Evolutionary conservation across 1,140 invertebrate genomes (phyloP), one percentile per base, ranked within the genome.

Genomic region (Cotesia typhae): DNA sequence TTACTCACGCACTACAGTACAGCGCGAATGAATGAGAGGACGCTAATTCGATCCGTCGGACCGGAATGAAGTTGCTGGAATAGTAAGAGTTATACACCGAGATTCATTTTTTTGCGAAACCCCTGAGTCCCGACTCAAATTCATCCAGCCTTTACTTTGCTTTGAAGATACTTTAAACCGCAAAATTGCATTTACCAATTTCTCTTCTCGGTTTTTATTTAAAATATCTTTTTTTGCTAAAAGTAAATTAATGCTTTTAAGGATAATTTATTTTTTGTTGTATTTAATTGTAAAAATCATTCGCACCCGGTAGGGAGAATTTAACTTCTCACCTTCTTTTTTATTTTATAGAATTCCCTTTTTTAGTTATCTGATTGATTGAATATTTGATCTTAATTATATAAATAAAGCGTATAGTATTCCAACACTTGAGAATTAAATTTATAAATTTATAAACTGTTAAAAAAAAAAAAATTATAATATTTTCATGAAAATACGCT

Each of bases 1-100:
- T 78, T 78, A 73, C 72, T 76, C 77, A 74, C 75, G 77, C 74
- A 75, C 72, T 52, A 69, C 71, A 47, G 47, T 59, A 70, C 35
- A 67, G 71, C 60, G 69, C 70, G 28, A 14, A 36, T 71, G 68
- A 71, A 67, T 68, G 68, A 68, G 64, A 74, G 61, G 57, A 74
- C 67, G 67, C 68, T 71, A 74, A 70, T 71, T 74, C 72, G 67
- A 74, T 74, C 63, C 72, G 72, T 73, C 71, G 71, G 71, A 67
- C 71, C 71, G 71, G 71, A 72, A 72, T 72, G 38, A 72, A 72
- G 71, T 72, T 67, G 71, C 71, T 59, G 71, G 64, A 72, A 72
- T 65, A 41, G 38, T 41, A 47, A 47, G 41, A 47, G 41, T 47
- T 47, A 47, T 47, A 47, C 10, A 7, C 41, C 10, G 10, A 5